Conservation (phyloP, 2,888 invertebrate species). For the Phymatocera aterrima region DNA sequence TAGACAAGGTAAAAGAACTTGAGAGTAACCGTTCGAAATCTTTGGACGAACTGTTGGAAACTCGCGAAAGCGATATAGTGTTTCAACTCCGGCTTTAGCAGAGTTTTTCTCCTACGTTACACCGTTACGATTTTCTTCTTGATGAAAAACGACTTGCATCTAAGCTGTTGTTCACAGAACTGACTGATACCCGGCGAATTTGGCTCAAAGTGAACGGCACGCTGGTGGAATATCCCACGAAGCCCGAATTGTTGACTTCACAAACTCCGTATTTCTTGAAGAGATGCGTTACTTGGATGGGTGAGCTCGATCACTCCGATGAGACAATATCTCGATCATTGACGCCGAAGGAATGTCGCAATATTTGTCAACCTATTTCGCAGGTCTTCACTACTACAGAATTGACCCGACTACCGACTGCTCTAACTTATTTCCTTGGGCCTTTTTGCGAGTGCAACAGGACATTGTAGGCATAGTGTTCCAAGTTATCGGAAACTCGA, state of each 20-base stretch:
- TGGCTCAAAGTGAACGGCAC: neutral
- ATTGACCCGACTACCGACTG: neutral
- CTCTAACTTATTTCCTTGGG: conserved; percentile 10
- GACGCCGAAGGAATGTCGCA: neutral
- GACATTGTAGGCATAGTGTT: conserved; percentile 7
- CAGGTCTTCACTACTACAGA: conserved; percentile 8
- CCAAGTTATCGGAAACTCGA: neutral
- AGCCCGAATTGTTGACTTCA: neutral
- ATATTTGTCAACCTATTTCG: neutral
- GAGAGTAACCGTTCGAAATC: neutral
- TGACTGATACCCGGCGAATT: neutral
- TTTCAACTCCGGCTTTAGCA: neutral
- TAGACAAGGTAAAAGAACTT: neutral
- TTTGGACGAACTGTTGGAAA: neutral
- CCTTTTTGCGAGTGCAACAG: neutral
- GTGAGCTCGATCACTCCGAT: neutral
- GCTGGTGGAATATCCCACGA: neutral
- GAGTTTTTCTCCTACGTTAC: neutral
- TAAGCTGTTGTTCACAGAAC: neutral
- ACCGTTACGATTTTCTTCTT: neutral
- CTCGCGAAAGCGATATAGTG: neutral
- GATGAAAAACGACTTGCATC: neutral
- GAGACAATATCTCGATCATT: neutral
- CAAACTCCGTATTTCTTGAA: neutral
- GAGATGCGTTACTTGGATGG: conserved; percentile 7